Conservation (phyloP, 2,113 vertebrate genomes). For the Pseudopodoces humilis region DNA sequence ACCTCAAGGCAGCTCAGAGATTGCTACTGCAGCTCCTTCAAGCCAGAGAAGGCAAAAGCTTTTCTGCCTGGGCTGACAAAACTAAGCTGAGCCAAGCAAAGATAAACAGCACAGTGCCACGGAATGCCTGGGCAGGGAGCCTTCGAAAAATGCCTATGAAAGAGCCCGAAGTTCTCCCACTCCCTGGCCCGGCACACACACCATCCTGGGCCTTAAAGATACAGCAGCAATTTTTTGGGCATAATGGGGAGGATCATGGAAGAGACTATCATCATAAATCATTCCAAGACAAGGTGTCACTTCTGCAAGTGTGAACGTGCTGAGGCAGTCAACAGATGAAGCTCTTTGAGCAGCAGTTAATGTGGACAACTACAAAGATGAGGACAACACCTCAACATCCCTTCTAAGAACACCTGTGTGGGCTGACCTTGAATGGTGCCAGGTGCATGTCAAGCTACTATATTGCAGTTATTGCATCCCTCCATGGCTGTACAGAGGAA, state of each 20-base stretch:
- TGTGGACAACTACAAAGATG: neutral
- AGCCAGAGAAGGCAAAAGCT: neutral
- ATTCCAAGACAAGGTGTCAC: neutral
- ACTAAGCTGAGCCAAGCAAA: neutral
- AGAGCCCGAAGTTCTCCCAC: neutral
- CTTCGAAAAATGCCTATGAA: neutral
- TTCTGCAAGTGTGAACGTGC: neutral
- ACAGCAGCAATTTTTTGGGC: neutral
- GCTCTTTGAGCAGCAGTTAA: neutral
- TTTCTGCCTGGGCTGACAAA: neutral
- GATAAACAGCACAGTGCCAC: accelerated
- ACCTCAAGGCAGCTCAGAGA: neutral
- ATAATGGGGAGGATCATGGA: neutral
- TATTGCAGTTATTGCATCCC: neutral
- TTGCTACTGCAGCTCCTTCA: neutral
- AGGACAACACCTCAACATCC: neutral
- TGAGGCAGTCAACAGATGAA: neutral
- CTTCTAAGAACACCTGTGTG: neutral
- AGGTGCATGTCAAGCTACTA: neutral
- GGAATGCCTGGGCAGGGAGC: neutral
- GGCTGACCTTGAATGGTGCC: neutral
- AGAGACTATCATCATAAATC: neutral
- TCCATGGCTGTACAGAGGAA: neutral
- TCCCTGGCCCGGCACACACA: accelerated
- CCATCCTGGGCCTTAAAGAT: neutral